phyloP scores from a whole-genome alignment of 2,888 invertebrate species.

The Laspeyria flexula region DNA sequence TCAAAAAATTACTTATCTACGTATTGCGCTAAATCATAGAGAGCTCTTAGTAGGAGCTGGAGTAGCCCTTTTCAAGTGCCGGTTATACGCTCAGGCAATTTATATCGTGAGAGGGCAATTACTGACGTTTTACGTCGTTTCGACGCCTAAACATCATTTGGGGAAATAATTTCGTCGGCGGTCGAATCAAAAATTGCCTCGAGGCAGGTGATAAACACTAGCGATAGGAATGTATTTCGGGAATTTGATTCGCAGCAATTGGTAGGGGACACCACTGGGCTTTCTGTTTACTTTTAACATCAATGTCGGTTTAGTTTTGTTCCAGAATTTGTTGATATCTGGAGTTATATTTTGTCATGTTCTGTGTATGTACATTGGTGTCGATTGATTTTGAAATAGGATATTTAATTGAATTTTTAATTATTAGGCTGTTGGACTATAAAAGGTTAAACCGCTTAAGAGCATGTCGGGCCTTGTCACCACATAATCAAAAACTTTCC shows the following conservation, averaged over 20 bases:
- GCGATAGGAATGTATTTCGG: conserved; percentile 37
- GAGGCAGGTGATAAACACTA: conserved; percentile 56
- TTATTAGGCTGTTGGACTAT: too few relatives aligned
- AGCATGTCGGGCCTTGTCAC: too few relatives aligned
- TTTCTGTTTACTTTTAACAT: conserved; percentile 14
- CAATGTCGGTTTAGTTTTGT: conserved; percentile 9
- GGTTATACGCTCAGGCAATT: conserved; percentile 80
- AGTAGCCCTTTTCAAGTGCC: conserved; percentile 64
- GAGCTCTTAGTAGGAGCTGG: conserved; percentile 47
- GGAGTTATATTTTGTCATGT: too few relatives aligned
- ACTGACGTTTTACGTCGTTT: conserved; percentile 73
- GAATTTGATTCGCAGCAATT: conserved; percentile 39
- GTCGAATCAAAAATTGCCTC: conserved; percentile 47
- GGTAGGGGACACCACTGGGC: conserved; percentile 29
- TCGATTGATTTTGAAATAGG: too few relatives aligned
- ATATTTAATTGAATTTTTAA: too few relatives aligned
- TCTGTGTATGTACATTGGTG: too few relatives aligned
- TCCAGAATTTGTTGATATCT: background rate
- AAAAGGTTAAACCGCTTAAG: too few relatives aligned
- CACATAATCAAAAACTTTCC: too few relatives aligned
- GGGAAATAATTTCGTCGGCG: conserved; percentile 70
- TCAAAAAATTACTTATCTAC: too few relatives aligned
- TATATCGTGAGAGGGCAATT: conserved; percentile 79
- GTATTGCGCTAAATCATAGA: conserved; percentile 22
- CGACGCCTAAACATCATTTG: conserved; percentile 74